Evolutionary conservation across 2,888 invertebrate species (phyloP).

Genomic region (Crossocerus cetratus): DNA sequence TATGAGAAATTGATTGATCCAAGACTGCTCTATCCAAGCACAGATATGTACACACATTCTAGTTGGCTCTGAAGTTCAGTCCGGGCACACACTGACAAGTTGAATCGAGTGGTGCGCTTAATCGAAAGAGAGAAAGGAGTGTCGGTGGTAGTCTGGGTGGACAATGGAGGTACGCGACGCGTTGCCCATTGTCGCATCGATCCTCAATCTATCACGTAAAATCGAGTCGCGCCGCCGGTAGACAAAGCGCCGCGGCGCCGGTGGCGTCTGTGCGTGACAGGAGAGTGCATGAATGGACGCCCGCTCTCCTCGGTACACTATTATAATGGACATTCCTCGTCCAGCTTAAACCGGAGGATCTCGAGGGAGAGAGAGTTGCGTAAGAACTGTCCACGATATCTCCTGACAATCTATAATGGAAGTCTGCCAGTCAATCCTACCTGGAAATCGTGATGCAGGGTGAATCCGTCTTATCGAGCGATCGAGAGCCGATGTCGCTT

Average conservation of each 20-base stretch:
- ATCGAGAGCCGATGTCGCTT: neutral
- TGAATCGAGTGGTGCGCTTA: no score
- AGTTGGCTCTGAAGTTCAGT: no score
- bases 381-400: no score
- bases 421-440: neutral
- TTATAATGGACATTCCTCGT: slow-evolving; percentile 37
- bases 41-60: no score
- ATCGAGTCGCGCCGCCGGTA: slow-evolving; percentile 30
- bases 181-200: slow-evolving; percentile 44
- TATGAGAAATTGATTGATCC: neutral
- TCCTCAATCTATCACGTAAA: slow-evolving; percentile 43
- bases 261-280: slow-evolving; percentile 45
- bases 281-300: slow-evolving; percentile 41
- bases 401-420: neutral
- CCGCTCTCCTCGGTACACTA: slow-evolving; percentile 8
- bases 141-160: slow-evolving; percentile 19
- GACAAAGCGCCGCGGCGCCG: slow-evolving; percentile 37
- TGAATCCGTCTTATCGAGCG: neutral
- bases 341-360: no score
- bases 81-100: no score
- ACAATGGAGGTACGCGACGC: slow-evolving; percentile 37
- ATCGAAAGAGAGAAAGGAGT: no score
- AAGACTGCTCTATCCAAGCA: no score
- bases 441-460: neutral
- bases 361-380: no score